phyloP scores from a whole-genome alignment of 37 sponge, comb jelly and placozoan species.

The Chondrilla cf. caribensis region DNA sequence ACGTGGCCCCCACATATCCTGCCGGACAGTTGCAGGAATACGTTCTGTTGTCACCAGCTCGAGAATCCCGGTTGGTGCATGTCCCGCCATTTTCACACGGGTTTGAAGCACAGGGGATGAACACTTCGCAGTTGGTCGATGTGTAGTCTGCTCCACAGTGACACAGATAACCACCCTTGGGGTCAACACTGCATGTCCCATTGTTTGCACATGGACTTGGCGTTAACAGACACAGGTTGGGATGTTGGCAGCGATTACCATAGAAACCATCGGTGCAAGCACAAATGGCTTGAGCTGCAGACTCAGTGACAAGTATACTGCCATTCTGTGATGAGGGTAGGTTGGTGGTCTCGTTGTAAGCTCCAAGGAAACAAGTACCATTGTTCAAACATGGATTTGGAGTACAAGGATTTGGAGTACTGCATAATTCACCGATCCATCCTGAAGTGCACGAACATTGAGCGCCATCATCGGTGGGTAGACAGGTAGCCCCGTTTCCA shows the following conservation, averaged over 20 bases:
- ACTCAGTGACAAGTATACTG: no score
- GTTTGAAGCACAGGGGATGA: background rate
- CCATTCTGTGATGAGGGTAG: no score
- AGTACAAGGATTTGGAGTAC: background rate
- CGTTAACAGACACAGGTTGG: background rate
- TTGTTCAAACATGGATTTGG: background rate
- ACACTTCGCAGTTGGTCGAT: background rate
- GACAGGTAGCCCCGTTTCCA: background rate
- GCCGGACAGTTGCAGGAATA: background rate
- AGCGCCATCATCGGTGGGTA: background rate
- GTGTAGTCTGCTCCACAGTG: background rate
- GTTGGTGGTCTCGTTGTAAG: no score
- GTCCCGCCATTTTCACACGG: background rate
- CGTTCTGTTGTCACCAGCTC: background rate
- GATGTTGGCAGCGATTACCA: no score
- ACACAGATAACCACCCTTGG: background rate
- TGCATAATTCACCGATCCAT: slow-evolving; percentile 13
- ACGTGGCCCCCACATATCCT: background rate
- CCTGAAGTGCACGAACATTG: slow-evolving; percentile 17
- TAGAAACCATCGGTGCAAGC: no score
- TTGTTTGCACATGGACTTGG: background rate
- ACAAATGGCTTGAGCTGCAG: no score
- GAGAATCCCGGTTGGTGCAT: background rate
- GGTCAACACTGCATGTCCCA: background rate
- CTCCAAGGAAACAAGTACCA: background rate